A percentile compares a stretch with the other conserved stretches of the same genome.
Evolutionary conservation across 2,888 invertebrate species (phyloP).

Genomic region (Exephanes ischioxanthus): DNA sequence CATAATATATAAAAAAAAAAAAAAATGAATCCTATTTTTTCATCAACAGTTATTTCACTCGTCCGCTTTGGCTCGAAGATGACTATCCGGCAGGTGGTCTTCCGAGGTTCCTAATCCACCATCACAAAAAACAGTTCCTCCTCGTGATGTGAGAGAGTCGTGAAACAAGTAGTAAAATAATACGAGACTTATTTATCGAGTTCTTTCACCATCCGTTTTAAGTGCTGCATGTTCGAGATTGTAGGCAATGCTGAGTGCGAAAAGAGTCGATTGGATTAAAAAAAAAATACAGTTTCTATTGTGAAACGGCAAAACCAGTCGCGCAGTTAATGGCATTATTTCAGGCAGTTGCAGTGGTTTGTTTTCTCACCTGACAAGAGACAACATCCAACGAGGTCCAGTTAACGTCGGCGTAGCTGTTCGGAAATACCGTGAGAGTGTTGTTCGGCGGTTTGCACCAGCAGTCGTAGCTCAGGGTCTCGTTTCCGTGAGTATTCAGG

Average conservation of each 20-base stretch:
- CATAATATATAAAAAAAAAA: conserved; percentile 88
- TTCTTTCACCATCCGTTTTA: too few relatives aligned
- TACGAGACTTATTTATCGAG: too few relatives aligned
- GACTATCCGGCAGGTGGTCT: background rate
- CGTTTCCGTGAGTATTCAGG: conserved; percentile 88
- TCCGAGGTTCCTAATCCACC: conserved; percentile 20
- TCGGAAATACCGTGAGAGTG: conserved; percentile 83
- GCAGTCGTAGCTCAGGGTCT: conserved; percentile 88
- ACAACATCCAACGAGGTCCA: conserved; percentile 89
- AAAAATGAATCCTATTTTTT: background rate
- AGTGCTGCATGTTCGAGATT: too few relatives aligned
- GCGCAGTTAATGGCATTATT: too few relatives aligned
- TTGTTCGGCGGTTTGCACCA: conserved; percentile 89
- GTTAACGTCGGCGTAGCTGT: conserved; percentile 87
- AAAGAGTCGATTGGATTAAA: too few relatives aligned
- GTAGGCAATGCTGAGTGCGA: too few relatives aligned
- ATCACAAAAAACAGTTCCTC: background rate
- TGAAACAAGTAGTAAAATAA: background rate
- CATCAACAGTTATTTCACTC: background rate
- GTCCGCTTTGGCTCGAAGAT: background rate
- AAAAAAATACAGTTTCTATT: too few relatives aligned
- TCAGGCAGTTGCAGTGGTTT: background rate
- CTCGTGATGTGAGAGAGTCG: background rate
- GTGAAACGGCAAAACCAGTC: too few relatives aligned
- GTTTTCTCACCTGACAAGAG: conserved; percentile 88